Evolutionary conservation across 2,888 invertebrate species (phyloP).

Genomic region (Beris chalybata): DNA sequence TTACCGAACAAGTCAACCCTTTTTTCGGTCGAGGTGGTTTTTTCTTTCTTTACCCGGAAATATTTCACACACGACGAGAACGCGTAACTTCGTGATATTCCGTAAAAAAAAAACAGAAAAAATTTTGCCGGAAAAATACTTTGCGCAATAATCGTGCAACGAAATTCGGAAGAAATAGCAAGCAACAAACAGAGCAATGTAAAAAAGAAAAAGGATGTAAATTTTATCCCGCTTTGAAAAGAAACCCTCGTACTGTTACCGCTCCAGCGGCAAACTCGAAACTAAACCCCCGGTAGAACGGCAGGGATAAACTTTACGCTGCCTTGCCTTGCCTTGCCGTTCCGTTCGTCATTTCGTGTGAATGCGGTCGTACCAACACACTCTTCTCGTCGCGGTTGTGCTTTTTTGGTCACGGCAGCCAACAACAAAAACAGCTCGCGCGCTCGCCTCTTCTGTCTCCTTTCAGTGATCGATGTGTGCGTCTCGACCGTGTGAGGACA

Average conservation of each 20-base stretch:
- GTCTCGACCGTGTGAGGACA: constrained; percentile 14
- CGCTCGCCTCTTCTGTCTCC: constrained; percentile 6
- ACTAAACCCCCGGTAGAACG: constrained; percentile 22
- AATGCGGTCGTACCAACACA: constrained; percentile 8
- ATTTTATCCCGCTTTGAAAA: constrained; percentile 9
- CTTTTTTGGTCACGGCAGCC: not conserved
- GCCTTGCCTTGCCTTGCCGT: constrained; percentile 4
- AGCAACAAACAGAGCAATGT: constrained; percentile 10
- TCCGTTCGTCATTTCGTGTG: not conserved
- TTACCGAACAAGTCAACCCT: too few relatives aligned
- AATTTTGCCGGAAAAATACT: not conserved
- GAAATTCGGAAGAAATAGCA: not conserved
- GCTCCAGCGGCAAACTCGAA: constrained; percentile 33
- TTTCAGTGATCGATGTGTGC: constrained; percentile 19
- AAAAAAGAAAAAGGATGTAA: constrained; percentile 1
- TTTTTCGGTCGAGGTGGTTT: too few relatives aligned
- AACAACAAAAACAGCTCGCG: constrained; percentile 1
- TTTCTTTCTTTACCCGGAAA: too few relatives aligned
- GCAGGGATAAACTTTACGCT: constrained; percentile 32
- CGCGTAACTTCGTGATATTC: too few relatives aligned
- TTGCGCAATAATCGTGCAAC: too few relatives aligned
- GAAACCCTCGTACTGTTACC: constrained; percentile 29
- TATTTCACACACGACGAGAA: too few relatives aligned
- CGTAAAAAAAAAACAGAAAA: constrained; percentile 5
- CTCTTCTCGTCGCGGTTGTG: not conserved